phyloP scores from a whole-genome alignment of 92 coral and sea anemone genomes.

The Zoanthus sansibaricus region DNA sequence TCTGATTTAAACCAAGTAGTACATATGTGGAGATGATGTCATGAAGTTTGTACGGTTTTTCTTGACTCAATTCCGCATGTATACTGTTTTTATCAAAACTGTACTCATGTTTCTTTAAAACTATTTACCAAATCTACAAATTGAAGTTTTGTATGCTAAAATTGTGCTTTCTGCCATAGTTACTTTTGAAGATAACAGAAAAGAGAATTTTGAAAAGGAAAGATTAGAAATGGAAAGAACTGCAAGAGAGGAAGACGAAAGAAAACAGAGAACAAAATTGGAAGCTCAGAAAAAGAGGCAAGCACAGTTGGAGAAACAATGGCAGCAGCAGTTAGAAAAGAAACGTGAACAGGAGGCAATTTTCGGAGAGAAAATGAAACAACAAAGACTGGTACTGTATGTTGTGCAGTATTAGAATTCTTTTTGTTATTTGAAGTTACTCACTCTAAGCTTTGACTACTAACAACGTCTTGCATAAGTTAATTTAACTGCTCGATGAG shows the following conservation, averaged over 20 bases:
- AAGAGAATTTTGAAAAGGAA: slow-evolving; percentile 95
- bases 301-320: slow-evolving; percentile 95
- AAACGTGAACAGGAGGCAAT: slow-evolving; percentile 94
- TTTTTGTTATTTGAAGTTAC: neutral
- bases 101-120: too few relatives aligned
- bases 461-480: too few relatives aligned
- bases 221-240: slow-evolving; percentile 90
- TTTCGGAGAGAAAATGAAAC: slow-evolving; percentile 94
- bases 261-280: slow-evolving; percentile 89
- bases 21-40: too few relatives aligned
- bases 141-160: neutral
- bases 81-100: too few relatives aligned
- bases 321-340: slow-evolving; percentile 97
- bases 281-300: slow-evolving; percentile 98
- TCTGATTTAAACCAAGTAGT: too few relatives aligned
- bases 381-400: slow-evolving; percentile 84
- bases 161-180: slow-evolving; percentile 57
- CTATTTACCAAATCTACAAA: neutral
- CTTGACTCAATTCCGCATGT: too few relatives aligned
- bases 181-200: slow-evolving; percentile 98
- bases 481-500: too few relatives aligned
- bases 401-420: neutral
- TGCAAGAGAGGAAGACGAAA: slow-evolving; percentile 91
- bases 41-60: too few relatives aligned
- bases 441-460: too few relatives aligned